Conservation (phyloP, 1,140 invertebrate species). For the Ooceraea biroi region DNA sequence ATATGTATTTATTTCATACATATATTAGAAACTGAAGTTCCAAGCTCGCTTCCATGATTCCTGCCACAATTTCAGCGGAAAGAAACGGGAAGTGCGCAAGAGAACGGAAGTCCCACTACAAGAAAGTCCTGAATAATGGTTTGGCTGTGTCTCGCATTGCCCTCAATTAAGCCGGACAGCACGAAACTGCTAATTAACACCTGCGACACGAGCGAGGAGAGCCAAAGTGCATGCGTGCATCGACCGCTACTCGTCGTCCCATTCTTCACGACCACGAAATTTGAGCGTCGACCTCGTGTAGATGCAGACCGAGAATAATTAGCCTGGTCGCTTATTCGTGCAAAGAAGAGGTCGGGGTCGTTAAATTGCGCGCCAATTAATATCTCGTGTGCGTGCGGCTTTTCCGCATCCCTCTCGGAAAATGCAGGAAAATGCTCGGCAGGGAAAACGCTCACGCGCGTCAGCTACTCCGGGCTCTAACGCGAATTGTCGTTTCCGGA, state of each 20-base stretch:
- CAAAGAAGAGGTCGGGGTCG: constrained; percentile 40
- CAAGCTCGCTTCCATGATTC: background rate
- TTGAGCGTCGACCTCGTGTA: constrained; percentile 35
- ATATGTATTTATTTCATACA: too few relatives aligned
- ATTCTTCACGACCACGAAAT: constrained; percentile 65
- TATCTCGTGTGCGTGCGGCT: constrained; percentile 17
- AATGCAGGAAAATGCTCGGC: constrained; percentile 6
- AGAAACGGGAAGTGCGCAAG: background rate
- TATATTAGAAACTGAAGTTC: too few relatives aligned
- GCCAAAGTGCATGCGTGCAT: background rate
- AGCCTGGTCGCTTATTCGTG: constrained; percentile 6
- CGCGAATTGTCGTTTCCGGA: constrained; percentile 18
- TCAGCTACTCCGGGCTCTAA: background rate
- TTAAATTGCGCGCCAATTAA: constrained; percentile 65
- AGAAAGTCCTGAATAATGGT: constrained; percentile 37
- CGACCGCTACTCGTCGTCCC: constrained; percentile 27
- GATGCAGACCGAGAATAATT: constrained; percentile 61
- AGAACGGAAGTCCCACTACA: background rate
- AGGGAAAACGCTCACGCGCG: background rate
- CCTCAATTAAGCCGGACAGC: constrained; percentile 67
- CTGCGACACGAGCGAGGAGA: constrained; percentile 29
- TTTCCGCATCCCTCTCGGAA: background rate
- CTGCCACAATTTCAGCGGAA: background rate
- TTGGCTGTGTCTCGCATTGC: constrained; percentile 10
- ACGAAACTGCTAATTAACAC: constrained; percentile 73